Evolutionary conservation across 2,113 vertebrate genomes (phyloP).

Genomic region (Podarcis raffonei): DNA sequence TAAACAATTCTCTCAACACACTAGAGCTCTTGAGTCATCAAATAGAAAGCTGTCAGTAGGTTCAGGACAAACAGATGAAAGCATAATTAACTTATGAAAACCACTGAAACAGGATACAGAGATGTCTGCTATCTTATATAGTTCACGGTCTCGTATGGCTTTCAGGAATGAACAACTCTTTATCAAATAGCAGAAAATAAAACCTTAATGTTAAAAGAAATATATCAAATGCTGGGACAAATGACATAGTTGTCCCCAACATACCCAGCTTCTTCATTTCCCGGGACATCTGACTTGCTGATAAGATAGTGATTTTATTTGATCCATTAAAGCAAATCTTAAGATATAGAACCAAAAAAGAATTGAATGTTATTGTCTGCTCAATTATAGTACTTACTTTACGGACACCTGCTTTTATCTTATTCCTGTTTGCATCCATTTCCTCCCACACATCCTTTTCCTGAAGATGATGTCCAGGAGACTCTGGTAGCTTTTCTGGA

Average conservation of each 20-base stretch:
- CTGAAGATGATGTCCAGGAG: constrained; percentile 84
- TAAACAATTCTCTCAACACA: background rate
- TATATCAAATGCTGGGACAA: background rate
- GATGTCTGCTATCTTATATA: background rate
- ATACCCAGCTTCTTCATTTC: background rate
- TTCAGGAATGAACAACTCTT: background rate
- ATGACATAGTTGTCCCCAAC: background rate
- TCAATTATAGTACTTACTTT: constrained; percentile 80
- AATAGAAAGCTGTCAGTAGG: background rate
- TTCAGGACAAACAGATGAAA: background rate
- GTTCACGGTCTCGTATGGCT: background rate
- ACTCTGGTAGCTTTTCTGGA: constrained; percentile 84
- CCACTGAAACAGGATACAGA: background rate
- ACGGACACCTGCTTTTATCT: constrained; percentile 82
- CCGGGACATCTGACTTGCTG: background rate
- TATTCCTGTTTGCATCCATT: constrained; percentile 94
- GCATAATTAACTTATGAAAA: background rate
- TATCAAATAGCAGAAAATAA: background rate
- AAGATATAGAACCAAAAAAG: background rate
- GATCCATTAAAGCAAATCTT: background rate
- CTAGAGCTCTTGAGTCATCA: background rate
- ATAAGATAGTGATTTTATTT: background rate
- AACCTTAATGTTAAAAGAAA: background rate
- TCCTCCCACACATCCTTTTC: constrained; percentile 97
- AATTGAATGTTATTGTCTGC: background rate